Evolutionary conservation across 2,113 vertebrate genomes (phyloP), one percentile per base, ranked within the genome.

Genomic region (Clarias batrachus): DNA sequence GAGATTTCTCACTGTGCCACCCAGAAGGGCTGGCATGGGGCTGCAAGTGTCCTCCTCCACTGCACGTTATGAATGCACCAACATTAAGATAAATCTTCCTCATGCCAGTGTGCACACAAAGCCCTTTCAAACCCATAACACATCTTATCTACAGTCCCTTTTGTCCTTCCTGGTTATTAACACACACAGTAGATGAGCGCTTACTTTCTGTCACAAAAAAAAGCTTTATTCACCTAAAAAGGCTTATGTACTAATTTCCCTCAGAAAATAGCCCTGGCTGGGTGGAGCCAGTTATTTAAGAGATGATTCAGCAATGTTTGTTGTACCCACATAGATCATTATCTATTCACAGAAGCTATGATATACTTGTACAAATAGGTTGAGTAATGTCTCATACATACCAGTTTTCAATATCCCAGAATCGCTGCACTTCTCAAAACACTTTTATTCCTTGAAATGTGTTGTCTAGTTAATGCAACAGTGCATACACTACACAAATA

Each of bases 11-110:
- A 63, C 86, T 71, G 84, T 77, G 83, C 90, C 89, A 91, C 90
- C 90, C 90, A 89, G 83, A 86, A 86, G 82, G 79, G 37, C 68
- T 30, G 74, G 54, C 65, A 23, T 10, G 10, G 10, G 41, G 11
- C 41, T n/a, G 62, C 70, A 89, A 90, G 89, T 84, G 87, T 90
- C 88, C 84, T 87, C 79, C 78, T 78, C 63, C 86, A 57, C 66
- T 66, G 70, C 81, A 88, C 71, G 13, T 85, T 81, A 76, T 90
- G 88, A 92, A 90, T 91, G 87, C 74, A 83, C 90, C 92, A 89
- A 65, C 91, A 92, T 91, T 70, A 60, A 86, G 88, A 88, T 87
- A 74, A n/a, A 48, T 83, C 85, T 81, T 9, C 74, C 89, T 88
- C 74, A 89, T 81, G 62, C 86, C 23, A 56, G 68, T 86, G 84